phyloP scores from a whole-genome alignment of 2,113 vertebrate genomes.

The Grammomys dolichurus region DNA sequence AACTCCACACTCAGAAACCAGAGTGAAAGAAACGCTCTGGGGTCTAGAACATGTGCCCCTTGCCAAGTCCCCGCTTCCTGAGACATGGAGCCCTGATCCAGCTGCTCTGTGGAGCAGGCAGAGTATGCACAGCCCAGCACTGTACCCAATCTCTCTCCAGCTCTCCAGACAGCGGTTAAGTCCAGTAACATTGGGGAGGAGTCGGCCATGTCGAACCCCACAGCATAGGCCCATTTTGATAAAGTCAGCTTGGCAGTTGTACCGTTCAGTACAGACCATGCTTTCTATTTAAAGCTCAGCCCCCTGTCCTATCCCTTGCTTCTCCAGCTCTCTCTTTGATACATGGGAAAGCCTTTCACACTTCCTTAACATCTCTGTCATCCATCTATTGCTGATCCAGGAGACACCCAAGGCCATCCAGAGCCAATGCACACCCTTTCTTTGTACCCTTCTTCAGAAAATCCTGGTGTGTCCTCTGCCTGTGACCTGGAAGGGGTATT shows the following conservation, averaged over 20 bases:
- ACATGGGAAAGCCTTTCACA: background rate
- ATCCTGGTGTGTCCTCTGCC: background rate
- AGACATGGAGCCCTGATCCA: background rate
- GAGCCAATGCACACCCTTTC: background rate
- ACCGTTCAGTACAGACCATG: background rate
- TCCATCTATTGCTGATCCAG: background rate
- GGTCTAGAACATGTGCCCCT: too few species aligned
- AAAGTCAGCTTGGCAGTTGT: background rate
- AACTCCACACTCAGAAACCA: background rate
- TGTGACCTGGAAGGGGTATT: background rate
- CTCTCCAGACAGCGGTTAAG: background rate
- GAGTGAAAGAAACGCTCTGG: background rate
- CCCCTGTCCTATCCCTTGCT: too few species aligned
- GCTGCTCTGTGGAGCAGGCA: background rate
- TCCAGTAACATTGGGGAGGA: background rate
- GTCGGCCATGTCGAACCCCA: background rate
- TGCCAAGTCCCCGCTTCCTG: rapidly evolving
- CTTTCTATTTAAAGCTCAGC: background rate
- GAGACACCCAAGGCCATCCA: background rate
- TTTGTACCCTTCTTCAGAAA: background rate
- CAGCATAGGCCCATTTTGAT: background rate
- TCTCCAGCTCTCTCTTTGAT: background rate
- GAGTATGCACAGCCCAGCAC: background rate
- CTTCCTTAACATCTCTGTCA: background rate
- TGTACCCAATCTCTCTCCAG: rapidly evolving